A percentile compares a stretch with the other conserved stretches of the same genome.
phyloP scores from a whole-genome alignment of 2,888 invertebrate genomes.

The Onthophagus sagittarius region DNA sequence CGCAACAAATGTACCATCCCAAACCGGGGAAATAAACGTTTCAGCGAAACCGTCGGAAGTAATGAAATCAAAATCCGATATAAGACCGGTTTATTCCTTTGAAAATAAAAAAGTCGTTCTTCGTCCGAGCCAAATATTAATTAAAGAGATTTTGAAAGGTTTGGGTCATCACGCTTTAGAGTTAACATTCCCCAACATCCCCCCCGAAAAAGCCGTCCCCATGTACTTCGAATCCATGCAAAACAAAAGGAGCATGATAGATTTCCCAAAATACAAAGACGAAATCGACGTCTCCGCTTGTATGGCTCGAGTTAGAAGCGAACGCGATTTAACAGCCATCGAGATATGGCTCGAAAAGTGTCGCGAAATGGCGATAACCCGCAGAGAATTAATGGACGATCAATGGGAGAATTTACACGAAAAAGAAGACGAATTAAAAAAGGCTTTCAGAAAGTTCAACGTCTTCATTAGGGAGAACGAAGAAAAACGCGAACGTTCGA shows the following conservation, averaged over 20 bases:
- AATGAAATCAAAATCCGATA: too few species aligned
- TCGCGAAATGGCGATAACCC: background rate
- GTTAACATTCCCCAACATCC: background rate
- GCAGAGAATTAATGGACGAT: background rate
- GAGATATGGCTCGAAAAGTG: background rate
- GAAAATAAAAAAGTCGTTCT: too few species aligned
- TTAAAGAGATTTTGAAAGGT: background rate
- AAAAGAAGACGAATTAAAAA: background rate
- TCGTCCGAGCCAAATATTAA: background rate
- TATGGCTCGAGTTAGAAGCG: background rate
- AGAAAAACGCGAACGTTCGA: constrained; percentile 14
- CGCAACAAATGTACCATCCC: too few species aligned
- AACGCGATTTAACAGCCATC: background rate
- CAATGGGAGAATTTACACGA: background rate
- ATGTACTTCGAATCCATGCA: constrained; percentile 18
- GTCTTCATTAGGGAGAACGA: constrained; percentile 10
- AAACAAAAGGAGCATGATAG: background rate
- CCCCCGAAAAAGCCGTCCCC: constrained; percentile 17
- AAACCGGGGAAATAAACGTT: too few species aligned
- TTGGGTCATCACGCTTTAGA: background rate
- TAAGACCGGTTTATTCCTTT: too few species aligned
- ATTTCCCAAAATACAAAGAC: background rate
- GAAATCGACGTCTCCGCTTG: background rate
- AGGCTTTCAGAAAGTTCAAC: background rate
- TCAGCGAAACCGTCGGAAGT: too few species aligned